phyloP scores from a whole-genome alignment of 1,140 invertebrate genomes.

The Vollenhovia emeryi region DNA sequence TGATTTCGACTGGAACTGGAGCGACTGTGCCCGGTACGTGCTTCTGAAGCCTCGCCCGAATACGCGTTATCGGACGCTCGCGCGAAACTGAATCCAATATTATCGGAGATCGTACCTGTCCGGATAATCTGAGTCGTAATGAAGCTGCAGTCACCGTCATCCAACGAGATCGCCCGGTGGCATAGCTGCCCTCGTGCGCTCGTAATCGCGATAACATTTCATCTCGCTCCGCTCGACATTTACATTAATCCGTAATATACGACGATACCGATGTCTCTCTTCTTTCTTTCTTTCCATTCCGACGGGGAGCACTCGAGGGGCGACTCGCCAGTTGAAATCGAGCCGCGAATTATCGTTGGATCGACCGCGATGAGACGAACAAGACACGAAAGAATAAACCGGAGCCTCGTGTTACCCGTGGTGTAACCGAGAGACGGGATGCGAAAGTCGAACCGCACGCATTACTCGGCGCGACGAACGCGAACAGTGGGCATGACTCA shows the following conservation, averaged over 20 bases:
- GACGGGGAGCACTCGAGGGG: constrained; percentile 48
- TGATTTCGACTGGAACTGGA: background rate
- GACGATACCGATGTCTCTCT: background rate
- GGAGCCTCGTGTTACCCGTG: constrained; percentile 61
- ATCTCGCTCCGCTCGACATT: background rate
- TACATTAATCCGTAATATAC: constrained; percentile 46
- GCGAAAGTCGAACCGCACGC: constrained; percentile 27
- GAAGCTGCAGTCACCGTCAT: constrained; percentile 38
- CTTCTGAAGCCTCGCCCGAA: background rate
- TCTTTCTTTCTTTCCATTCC: background rate
- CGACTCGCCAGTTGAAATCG: constrained; percentile 74
- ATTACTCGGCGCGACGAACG: constrained; percentile 2
- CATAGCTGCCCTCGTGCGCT: background rate
- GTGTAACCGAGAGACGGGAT: constrained; percentile 35
- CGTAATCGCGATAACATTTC: constrained; percentile 33
- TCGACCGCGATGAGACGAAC: constrained; percentile 52
- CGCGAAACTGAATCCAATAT: constrained; percentile 16
- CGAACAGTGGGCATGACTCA: constrained; percentile 57
- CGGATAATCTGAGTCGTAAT: constrained; percentile 34
- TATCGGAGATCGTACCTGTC: constrained; percentile 17
- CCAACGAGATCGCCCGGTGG: constrained; percentile 34
- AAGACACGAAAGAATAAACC: constrained; percentile 65
- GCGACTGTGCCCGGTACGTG: background rate
- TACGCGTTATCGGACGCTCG: constrained; percentile 12
- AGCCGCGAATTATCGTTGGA: constrained; percentile 65